phyloP scores from a whole-genome alignment of 2,888 invertebrate species.

The Drosophila prostipennis region DNA sequence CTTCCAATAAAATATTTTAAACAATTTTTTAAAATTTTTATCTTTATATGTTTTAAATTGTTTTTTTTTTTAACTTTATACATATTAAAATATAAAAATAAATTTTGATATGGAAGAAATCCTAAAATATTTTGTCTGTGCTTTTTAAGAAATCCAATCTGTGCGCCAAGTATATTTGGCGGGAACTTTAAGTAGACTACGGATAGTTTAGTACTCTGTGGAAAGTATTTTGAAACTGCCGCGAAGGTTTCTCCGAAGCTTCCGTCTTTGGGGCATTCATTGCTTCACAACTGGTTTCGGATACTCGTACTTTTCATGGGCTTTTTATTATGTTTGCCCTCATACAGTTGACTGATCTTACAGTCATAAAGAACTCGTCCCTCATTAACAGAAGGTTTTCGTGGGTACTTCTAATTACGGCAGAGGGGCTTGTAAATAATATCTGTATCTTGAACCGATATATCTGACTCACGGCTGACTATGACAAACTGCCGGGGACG shows the following conservation, averaged over 20 bases:
- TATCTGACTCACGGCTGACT: slow-evolving; percentile 27
- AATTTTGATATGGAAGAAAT: too few relatives aligned
- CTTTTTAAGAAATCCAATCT: slow-evolving; percentile 14
- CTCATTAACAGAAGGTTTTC: slow-evolving; percentile 5
- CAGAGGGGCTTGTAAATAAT: slow-evolving; percentile 18
- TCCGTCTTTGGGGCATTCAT: slow-evolving; percentile 26
- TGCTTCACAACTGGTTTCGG: slow-evolving; percentile 28
- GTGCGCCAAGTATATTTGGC: slow-evolving; percentile 19
- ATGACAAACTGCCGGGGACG: slow-evolving; percentile 25
- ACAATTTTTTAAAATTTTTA: too few relatives aligned
- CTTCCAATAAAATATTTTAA: too few relatives aligned
- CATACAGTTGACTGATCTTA: slow-evolving; percentile 71
- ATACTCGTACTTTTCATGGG: slow-evolving; percentile 26
- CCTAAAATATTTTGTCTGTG: neutral
- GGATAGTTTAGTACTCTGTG: neutral
- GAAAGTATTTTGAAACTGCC: slow-evolving; percentile 57
- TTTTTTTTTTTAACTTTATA: too few relatives aligned
- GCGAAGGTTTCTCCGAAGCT: slow-evolving; percentile 51
- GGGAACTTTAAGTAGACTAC: slow-evolving; percentile 1
- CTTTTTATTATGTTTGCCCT: slow-evolving; percentile 35
- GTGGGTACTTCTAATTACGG: slow-evolving; percentile 18
- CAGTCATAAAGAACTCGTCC: slow-evolving; percentile 23
- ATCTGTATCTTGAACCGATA: slow-evolving; percentile 11
- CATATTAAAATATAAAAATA: too few relatives aligned
- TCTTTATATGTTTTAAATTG: neutral